Evolutionary conservation across 1,140 invertebrate species (phyloP).

Genomic region (Pentalonia nigronervosa): DNA sequence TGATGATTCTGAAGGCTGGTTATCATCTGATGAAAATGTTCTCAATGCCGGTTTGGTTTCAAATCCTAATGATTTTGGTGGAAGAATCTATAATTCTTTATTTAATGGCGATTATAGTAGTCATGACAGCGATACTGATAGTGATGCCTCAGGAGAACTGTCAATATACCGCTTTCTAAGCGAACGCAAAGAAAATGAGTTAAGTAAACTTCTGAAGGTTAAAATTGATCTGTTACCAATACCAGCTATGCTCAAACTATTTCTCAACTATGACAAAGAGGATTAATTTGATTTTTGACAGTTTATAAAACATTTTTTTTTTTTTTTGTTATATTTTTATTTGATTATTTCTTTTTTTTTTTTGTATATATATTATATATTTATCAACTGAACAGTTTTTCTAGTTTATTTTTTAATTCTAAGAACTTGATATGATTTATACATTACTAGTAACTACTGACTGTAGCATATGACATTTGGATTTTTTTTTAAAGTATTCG

Average conservation of each 20-base stretch:
- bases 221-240: conserved; percentile 22
- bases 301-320: background rate
- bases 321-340: background rate
- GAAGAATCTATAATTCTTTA: background rate
- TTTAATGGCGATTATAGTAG: background rate
- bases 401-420: background rate
- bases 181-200: background rate
- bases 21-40: background rate
- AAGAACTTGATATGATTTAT: background rate
- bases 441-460: background rate
- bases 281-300: background rate
- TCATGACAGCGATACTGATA: background rate
- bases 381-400: background rate
- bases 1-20: background rate
- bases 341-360: background rate
- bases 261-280: background rate
- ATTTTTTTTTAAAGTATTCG: background rate
- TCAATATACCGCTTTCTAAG: background rate
- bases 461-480: background rate
- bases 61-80: background rate
- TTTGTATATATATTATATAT: background rate
- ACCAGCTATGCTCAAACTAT: background rate
- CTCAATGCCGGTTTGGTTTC: background rate
- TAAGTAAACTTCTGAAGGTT: conserved; percentile 19
- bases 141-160: background rate